Evolutionary conservation across 2,888 invertebrate species (phyloP).

Genomic region (Ganaspis brasiliensis): DNA sequence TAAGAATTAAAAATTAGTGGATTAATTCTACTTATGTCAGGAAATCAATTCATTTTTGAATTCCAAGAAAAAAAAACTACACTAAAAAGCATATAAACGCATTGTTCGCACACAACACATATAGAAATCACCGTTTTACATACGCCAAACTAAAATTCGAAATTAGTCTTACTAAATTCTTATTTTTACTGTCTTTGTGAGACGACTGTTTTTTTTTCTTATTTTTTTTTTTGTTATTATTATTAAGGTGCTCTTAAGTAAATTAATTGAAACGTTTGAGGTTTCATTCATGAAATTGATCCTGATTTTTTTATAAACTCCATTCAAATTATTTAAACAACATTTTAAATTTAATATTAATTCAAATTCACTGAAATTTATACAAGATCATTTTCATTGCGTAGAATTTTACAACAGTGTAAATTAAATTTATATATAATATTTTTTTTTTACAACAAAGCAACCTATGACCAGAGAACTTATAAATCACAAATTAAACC

Average conservation of each 20-base stretch:
- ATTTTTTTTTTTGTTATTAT: background rate
- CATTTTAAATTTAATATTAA: background rate
- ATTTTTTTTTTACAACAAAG: slow-evolving; percentile 20
- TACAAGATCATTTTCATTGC: slow-evolving; percentile 11
- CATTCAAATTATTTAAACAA: background rate
- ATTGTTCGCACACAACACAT: slow-evolving; percentile 31
- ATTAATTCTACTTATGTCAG: slow-evolving; percentile 12
- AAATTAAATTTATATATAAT: background rate
- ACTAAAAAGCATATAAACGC: slow-evolving; percentile 33
- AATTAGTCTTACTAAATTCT: slow-evolving; percentile 36
- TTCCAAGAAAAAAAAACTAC: slow-evolving; percentile 26
- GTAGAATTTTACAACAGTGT: slow-evolving; percentile 21
- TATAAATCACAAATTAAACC: slow-evolving; percentile 38
- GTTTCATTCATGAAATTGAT: slow-evolving; percentile 16
- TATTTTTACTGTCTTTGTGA: slow-evolving; percentile 29
- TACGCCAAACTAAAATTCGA: slow-evolving; percentile 9
- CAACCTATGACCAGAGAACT: slow-evolving; percentile 35
- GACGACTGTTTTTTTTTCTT: background rate
- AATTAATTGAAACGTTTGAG: slow-evolving; percentile 7
- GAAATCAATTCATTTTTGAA: slow-evolving; percentile 17
- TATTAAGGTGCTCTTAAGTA: slow-evolving; percentile 15
- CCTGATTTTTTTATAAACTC: background rate
- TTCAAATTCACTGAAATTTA: background rate
- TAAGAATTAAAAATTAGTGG: background rate
- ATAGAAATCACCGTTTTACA: slow-evolving; percentile 29